Conservation (phyloP, 2,113 vertebrate species). For the Brachypteracias leptosomus region DNA sequence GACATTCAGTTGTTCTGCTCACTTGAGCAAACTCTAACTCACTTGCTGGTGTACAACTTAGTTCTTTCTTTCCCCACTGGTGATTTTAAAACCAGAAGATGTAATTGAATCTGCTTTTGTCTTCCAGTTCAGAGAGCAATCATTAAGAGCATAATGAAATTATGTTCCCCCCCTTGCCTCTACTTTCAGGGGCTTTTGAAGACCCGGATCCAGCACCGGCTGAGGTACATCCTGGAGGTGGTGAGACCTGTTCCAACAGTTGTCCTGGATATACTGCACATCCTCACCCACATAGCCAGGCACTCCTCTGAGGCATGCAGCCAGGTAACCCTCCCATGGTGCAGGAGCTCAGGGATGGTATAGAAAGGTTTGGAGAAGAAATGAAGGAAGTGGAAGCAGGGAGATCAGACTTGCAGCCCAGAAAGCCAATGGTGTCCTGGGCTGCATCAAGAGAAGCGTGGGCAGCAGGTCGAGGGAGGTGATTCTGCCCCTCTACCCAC, state of each 20-base stretch:
- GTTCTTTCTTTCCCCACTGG: background rate
- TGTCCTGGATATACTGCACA: constrained; percentile 85
- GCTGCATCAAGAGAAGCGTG: too few species aligned
- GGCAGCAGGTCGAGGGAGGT: too few species aligned
- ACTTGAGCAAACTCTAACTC: background rate
- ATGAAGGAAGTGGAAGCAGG: background rate
- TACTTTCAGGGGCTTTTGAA: constrained; percentile 85
- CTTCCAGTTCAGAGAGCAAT: background rate
- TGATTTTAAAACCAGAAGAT: background rate
- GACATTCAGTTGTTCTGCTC: background rate
- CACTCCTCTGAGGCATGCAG: constrained; percentile 86
- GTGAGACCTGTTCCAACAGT: constrained; percentile 81
- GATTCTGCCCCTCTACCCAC: too few species aligned
- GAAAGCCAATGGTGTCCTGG: too few species aligned
- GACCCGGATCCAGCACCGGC: constrained; percentile 88
- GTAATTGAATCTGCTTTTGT: background rate
- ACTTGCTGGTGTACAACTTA: background rate
- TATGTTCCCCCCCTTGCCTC: too few species aligned
- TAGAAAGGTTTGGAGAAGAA: background rate
- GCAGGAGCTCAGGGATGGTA: background rate
- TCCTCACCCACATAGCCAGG: constrained; percentile 86
- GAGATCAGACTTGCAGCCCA: background rate
- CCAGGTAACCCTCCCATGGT: constrained; percentile 72
- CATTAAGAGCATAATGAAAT: background rate
- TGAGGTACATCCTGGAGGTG: constrained; percentile 93